These are phyloP conservation scores for Mechanitis mazaeus DNA, from an alignment of 2,888 invertebrate genomes.

Conservation along the genomic window DNA sequence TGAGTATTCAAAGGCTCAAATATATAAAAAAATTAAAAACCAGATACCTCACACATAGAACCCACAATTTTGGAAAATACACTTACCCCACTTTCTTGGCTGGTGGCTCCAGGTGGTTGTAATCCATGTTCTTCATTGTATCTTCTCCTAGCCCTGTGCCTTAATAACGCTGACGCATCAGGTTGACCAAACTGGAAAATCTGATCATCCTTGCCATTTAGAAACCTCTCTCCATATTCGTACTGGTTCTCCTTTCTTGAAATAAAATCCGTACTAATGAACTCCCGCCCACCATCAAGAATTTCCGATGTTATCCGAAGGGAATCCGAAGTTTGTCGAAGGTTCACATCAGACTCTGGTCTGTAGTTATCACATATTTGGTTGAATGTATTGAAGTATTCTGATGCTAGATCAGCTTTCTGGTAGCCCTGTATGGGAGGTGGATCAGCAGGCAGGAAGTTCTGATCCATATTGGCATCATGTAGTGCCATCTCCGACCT, in stretches of 20 bases:
- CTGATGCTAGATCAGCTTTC: slow-evolving; percentile 57
- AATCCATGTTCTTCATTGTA: slow-evolving; percentile 66
- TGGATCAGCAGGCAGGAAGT: slow-evolving; percentile 75
- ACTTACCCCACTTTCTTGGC: slow-evolving; percentile 76
- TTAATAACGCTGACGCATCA: slow-evolving; percentile 71
- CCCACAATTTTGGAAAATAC: background rate
- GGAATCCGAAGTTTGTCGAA: slow-evolving; percentile 63
- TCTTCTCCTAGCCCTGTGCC: slow-evolving; percentile 65
- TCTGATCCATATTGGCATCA: slow-evolving; percentile 63
- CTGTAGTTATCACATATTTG: slow-evolving; percentile 68
- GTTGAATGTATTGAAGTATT: slow-evolving; percentile 70
- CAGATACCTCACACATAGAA: too few relatives aligned
- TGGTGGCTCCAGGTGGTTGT: slow-evolving; percentile 60
- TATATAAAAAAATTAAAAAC: too few relatives aligned
- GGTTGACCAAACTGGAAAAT: slow-evolving; percentile 79
- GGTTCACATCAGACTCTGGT: slow-evolving; percentile 52
- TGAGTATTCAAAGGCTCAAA: too few relatives aligned
- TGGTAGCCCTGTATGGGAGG: slow-evolving; percentile 71
- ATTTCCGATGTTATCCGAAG: slow-evolving; percentile 63
- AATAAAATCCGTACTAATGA: slow-evolving; percentile 39
- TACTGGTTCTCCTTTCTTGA: slow-evolving; percentile 22
- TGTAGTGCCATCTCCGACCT: slow-evolving; percentile 54
- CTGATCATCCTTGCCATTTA: slow-evolving; percentile 56
- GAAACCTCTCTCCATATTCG: slow-evolving; percentile 62
- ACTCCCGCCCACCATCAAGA: slow-evolving; percentile 41